phyloP scores from a whole-genome alignment of 2,888 invertebrate species.

The Cyrtodaria siliqua region DNA sequence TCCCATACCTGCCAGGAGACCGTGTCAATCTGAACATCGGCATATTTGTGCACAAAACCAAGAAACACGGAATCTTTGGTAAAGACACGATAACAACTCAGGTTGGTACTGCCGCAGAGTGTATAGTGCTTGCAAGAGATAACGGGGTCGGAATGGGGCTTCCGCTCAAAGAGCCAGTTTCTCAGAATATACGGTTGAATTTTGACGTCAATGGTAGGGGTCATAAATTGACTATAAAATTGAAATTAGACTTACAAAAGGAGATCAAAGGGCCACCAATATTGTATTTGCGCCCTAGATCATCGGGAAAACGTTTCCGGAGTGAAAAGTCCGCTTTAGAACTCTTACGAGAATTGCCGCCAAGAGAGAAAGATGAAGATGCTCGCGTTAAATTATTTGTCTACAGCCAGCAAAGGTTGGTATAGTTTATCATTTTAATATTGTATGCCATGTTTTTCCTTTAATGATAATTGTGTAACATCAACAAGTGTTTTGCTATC shows the following conservation, averaged over 20 bases:
- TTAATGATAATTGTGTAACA: no score
- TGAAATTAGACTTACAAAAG: constrained; percentile 61
- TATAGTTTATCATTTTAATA: no score
- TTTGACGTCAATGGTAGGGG: constrained; percentile 70
- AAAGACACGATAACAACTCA: constrained; percentile 68
- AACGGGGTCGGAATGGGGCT: constrained; percentile 71
- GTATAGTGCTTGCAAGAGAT: constrained; percentile 70
- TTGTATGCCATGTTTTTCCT: no score
- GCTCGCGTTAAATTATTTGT: constrained; percentile 64
- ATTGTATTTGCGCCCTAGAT: constrained; percentile 69
- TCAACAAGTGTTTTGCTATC: no score
- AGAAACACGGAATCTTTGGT: constrained; percentile 69
- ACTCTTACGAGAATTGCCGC: constrained; percentile 65
- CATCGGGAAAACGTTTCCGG: constrained; percentile 65
- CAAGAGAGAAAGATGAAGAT: constrained; percentile 65
- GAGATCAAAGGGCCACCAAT: constrained; percentile 68
- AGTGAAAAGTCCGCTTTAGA: constrained; percentile 58
- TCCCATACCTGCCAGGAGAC: constrained; percentile 71
- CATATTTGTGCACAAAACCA: constrained; percentile 72
- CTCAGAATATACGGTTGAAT: constrained; percentile 67
- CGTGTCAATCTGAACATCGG: constrained; percentile 72
- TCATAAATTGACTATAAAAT: constrained; percentile 69
- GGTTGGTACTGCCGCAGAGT: constrained; percentile 69
- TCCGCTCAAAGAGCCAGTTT: constrained; percentile 59
- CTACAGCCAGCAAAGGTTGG: constrained; percentile 69